Evolutionary conservation across 2,797 vertebrate genomes (phyloP), one percentile per base, ranked within the genome.

Genomic region (Discoglossus pictus): DNA sequence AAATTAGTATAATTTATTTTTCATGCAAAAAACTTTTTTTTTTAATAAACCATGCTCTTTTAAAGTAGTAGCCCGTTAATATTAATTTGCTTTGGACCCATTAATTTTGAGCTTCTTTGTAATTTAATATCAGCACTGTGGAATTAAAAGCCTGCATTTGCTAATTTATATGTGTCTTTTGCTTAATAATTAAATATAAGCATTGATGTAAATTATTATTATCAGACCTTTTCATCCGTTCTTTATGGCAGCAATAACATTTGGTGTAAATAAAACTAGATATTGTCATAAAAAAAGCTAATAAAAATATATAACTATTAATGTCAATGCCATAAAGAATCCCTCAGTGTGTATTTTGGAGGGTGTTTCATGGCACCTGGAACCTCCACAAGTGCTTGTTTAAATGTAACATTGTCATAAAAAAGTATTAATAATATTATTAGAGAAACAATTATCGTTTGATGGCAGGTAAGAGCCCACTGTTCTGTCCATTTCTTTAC

Each of bases 231-330:
- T 71, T 59, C 53, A 71, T 71, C 53, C 51, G 51, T 65, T 46
- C 52, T 65, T 50, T 34, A 42, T 59, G 68, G 61, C 61, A 64
- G 25, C 59, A 64, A 71, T 65, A 64, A 59, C 65, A 25, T 50
- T 40, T 51, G 38, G 46, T 71, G 61, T 71, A 56, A 65, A 71
- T 71, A 71, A 64, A 71, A 71, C 36, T 36, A 43, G 61, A 35
- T 27, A 13, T 51, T 64, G 61, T 59, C 68, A 64, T 71, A 59
- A 71, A 70, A n/a, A 70, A 71, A 52, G 16, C 60, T 58, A 71
- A 64, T 71, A 58, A 71, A 71, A 71, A 63, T 52, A 48, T 65
- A 65, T 71, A 25, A 31, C 68, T 54, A 71, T 71, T 71, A 71
- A 71, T 71, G 61, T 36, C 68, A 59, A 21, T 38, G n/a, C 43